Conservation (phyloP, 2,113 vertebrate genomes). For the Myrmecophaga tridactyla region DNA sequence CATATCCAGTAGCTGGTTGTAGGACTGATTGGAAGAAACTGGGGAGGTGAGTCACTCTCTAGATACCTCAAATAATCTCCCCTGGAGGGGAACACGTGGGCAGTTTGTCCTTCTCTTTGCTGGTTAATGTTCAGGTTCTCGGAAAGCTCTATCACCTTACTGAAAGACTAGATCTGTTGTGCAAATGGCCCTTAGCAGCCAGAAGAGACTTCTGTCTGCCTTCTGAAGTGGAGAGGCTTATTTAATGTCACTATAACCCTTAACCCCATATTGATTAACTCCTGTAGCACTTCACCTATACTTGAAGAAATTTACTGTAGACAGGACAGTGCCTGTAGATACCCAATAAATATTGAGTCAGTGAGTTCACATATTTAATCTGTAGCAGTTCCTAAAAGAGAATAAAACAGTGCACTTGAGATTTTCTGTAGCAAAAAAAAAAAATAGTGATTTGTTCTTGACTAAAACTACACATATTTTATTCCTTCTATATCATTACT, state of each 20-base stretch:
- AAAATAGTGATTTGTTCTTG: neutral
- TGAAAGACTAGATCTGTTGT: neutral
- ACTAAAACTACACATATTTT: neutral
- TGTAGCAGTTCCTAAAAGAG: neutral
- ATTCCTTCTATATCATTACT: neutral
- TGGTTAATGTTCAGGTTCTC: neutral
- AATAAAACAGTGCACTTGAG: neutral
- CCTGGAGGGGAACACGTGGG: neutral
- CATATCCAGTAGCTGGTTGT: slow-evolving; percentile 3
- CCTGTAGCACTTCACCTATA: neutral
- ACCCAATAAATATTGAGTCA: neutral
- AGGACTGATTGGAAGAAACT: neutral
- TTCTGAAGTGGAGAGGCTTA: neutral
- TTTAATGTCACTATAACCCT: neutral
- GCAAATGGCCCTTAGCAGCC: neutral
- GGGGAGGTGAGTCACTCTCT: neutral
- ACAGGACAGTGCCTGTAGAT: slow-evolving; percentile 16
- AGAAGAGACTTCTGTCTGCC: neutral
- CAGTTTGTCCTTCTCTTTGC: neutral
- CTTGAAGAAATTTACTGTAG: neutral
- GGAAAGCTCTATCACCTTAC: neutral
- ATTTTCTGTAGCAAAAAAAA: slow-evolving; percentile 12
- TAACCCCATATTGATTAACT: neutral
- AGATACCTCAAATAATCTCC: neutral
- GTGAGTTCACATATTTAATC: neutral